Percentiles rank a stretch among this genome's conserved stretches.
phyloP scores from a whole-genome alignment of 2,113 vertebrate genomes.

The Indicator maculatus region DNA sequence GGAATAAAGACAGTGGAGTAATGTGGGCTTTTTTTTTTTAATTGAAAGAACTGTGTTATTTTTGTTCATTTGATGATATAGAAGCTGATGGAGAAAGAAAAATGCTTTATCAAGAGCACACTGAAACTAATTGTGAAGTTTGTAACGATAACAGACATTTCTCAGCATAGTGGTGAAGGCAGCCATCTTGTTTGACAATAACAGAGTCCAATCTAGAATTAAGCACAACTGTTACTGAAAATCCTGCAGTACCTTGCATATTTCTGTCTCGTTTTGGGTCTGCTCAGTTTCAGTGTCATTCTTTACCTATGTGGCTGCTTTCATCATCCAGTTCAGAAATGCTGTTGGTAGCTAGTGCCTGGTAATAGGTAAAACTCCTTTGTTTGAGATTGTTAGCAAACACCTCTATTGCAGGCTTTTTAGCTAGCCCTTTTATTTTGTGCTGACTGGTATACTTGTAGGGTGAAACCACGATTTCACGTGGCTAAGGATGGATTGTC shows the following conservation, averaged over 20 bases:
- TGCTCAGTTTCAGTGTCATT: background rate
- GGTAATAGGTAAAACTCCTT: background rate
- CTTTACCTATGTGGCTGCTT: background rate
- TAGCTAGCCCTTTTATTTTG: background rate
- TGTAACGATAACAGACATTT: conserved; percentile 34
- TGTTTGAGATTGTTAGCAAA: background rate
- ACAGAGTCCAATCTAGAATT: background rate
- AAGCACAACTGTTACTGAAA: background rate
- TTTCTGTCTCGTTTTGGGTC: background rate
- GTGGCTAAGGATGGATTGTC: background rate
- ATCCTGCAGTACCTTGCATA: background rate
- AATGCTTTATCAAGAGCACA: background rate
- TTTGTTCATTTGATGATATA: conserved; percentile 30
- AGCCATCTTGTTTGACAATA: conserved; percentile 56
- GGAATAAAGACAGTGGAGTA: conserved; percentile 53
- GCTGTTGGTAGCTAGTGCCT: background rate
- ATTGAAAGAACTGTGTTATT: conserved; percentile 35
- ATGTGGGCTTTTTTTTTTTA: conserved; percentile 5
- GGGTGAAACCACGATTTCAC: background rate
- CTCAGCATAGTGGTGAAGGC: conserved; percentile 20
- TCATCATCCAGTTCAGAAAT: background rate
- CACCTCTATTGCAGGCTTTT: background rate
- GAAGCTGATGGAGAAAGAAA: conserved; percentile 31
- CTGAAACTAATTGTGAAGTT: conserved; percentile 54
- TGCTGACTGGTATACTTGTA: background rate